A percentile compares a stretch with the other conserved stretches of the same genome.
These are phyloP conservation scores for Bovichtus diacanthus DNA, from an alignment of 2,797 vertebrate species.

Conservation along the genomic window DNA sequence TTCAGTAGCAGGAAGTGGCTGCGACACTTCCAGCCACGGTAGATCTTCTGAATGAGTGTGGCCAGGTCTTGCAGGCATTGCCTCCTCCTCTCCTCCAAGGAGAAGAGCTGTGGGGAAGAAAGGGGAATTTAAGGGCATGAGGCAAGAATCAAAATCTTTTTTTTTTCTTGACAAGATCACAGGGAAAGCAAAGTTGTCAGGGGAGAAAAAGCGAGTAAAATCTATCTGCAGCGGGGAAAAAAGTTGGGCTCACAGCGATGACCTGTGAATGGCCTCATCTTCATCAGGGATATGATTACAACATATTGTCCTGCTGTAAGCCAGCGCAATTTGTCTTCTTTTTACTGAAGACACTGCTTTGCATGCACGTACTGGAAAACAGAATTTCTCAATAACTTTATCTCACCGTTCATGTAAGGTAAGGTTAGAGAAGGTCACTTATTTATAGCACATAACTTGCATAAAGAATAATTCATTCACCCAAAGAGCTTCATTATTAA, in stretches of 20 bases:
- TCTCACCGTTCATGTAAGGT: not conserved
- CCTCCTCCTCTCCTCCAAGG: conserved; percentile 92
- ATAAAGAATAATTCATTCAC: not conserved
- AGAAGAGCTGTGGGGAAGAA: conserved; percentile 89
- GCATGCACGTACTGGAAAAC: not conserved
- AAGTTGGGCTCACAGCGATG: not conserved
- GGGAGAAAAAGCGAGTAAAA: too few species aligned
- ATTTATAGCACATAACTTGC: not conserved
- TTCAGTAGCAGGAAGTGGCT: conserved; percentile 93
- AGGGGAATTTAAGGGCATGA: not conserved
- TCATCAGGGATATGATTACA: not conserved
- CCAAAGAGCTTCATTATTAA: not conserved
- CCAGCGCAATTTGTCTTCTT: not conserved
- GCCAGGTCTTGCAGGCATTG: conserved; percentile 93
- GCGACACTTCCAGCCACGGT: conserved; percentile 95
- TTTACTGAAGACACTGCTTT: not conserved
- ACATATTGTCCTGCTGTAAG: not conserved
- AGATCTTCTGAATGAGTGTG: conserved; percentile 96
- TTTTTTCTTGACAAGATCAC: too few species aligned
- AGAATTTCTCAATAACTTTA: not conserved
- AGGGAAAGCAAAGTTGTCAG: too few species aligned
- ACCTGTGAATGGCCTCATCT: not conserved
- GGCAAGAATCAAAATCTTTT: too few species aligned
- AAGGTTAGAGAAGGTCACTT: not conserved
- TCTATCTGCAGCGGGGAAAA: too few species aligned